Conservation (phyloP, 2,113 vertebrate species). For the Leptodactylus fuscus region DNA sequence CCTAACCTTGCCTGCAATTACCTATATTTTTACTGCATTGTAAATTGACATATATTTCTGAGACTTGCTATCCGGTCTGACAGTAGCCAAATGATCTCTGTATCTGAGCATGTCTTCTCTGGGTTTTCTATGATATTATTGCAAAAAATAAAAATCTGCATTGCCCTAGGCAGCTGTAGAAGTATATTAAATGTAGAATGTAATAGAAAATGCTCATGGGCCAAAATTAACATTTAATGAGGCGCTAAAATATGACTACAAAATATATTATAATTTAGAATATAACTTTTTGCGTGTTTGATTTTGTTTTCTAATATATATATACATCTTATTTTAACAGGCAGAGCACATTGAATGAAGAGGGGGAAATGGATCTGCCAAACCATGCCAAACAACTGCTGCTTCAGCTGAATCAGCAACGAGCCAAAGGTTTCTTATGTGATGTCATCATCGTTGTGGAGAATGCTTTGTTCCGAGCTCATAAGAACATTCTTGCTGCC, state of each 20-base stretch:
- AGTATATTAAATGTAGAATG: too few relatives aligned
- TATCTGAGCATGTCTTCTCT: not conserved
- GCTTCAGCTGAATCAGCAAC: constrained; percentile 98
- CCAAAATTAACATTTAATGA: too few relatives aligned
- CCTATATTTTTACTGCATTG: too few relatives aligned
- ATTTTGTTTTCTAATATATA: not conserved
- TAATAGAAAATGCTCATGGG: too few relatives aligned
- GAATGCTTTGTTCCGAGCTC: constrained; percentile 96
- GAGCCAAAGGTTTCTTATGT: constrained; percentile 98
- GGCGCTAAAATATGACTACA: too few relatives aligned
- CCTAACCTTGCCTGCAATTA: too few relatives aligned
- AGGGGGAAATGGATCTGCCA: constrained; percentile 98
- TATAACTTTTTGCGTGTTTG: too few relatives aligned
- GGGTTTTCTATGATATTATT: too few relatives aligned
- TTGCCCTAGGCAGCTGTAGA: too few relatives aligned
- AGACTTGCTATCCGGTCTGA: not conserved
- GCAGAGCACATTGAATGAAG: constrained; percentile 85
- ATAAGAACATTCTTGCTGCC: constrained; percentile 96
- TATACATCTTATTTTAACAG: constrained; percentile 69
- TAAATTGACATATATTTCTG: too few relatives aligned
- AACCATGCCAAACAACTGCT: constrained; percentile 99
- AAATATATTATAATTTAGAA: too few relatives aligned
- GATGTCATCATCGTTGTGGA: constrained; percentile 98
- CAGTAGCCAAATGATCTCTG: not conserved
- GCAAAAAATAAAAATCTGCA: too few relatives aligned